Evolutionary conservation across 2,113 vertebrate species (phyloP).

Genomic region (Turnix velox): DNA sequence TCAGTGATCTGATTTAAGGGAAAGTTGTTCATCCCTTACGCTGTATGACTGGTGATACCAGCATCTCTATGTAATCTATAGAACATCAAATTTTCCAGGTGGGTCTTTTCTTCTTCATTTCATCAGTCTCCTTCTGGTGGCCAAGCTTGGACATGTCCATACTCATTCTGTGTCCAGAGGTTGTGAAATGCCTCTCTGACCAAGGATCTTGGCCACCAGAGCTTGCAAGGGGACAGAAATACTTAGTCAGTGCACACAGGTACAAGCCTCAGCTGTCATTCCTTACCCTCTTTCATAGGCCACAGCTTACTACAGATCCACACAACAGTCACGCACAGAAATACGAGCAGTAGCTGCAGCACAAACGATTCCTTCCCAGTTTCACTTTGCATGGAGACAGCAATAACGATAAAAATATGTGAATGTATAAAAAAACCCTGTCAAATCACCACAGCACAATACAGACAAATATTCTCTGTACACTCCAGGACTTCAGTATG

Average conservation of each 20-base stretch:
- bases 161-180: neutral
- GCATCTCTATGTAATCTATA: neutral
- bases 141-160: fast-evolving
- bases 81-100: neutral
- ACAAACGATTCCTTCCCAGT: neutral
- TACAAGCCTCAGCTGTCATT: neutral
- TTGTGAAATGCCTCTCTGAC: neutral
- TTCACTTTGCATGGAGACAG: neutral
- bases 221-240: neutral
- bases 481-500: neutral
- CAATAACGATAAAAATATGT: neutral
- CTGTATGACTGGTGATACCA: neutral
- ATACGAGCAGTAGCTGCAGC: fast-evolving
- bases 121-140: neutral
- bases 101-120: neutral
- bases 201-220: too few relatives aligned
- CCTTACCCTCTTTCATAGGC: neutral
- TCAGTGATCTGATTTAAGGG: neutral
- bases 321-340: neutral
- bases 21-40: neutral
- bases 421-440: neutral
- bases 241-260: neutral
- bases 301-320: neutral
- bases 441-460: neutral
- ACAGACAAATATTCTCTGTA: neutral